A percentile compares a stretch with the other conserved stretches of the same genome.
Evolutionary conservation across 2,797 vertebrate genomes (phyloP).

Genomic region (Rhinogobio ventralis): DNA sequence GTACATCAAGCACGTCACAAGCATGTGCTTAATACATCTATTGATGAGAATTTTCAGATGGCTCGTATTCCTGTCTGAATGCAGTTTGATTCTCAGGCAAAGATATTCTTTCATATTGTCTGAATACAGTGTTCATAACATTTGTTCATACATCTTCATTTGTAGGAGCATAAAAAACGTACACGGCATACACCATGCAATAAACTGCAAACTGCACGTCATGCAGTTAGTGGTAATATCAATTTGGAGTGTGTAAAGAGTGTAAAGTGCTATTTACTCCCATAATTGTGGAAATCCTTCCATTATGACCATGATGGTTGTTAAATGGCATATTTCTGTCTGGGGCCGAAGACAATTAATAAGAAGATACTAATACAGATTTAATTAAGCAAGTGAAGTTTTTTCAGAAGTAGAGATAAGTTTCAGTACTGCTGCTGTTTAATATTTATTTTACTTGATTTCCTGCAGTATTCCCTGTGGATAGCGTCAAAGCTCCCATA

Average conservation of each 20-base stretch:
- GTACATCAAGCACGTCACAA: neutral
- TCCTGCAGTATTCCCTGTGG: constrained; percentile 80
- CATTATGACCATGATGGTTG: neutral
- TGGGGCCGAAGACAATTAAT: neutral
- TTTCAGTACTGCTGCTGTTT: neutral
- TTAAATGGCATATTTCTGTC: neutral
- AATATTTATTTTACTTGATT: neutral
- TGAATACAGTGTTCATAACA: neutral
- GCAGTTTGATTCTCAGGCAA: constrained; percentile 1
- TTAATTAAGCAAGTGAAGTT: neutral
- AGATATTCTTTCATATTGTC: neutral
- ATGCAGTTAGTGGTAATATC: neutral
- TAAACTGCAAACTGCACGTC: neutral
- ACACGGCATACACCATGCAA: neutral
- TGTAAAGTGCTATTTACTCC: neutral
- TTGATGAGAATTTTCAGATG: neutral
- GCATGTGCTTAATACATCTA: neutral
- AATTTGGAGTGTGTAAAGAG: neutral
- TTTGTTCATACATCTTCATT: neutral
- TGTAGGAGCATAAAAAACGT: no score
- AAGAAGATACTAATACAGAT: constrained; percentile 3
- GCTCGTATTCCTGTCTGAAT: neutral
- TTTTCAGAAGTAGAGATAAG: neutral
- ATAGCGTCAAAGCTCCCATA: constrained; percentile 87
- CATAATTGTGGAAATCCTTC: neutral